phyloP scores from a whole-genome alignment of 1,140 invertebrate species.

The Platorchestia sp. region DNA sequence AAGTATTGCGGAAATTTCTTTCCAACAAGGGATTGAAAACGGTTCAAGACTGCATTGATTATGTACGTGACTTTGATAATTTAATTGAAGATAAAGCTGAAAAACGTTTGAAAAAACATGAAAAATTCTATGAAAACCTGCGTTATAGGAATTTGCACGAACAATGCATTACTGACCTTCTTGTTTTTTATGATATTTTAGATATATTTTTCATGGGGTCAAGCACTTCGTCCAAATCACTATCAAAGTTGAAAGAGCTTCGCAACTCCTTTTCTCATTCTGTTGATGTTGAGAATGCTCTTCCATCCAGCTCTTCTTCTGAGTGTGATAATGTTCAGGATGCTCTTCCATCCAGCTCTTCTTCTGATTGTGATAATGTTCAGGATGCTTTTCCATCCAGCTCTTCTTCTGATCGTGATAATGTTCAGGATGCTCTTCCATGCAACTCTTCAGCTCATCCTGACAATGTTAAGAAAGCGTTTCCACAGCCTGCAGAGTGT shows the following conservation, averaged over 20 bases:
- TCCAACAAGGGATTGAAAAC: background rate
- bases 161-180: background rate
- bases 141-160: background rate
- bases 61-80: background rate
- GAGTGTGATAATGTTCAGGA: background rate
- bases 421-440: background rate
- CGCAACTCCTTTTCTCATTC: background rate
- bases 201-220: background rate
- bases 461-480: background rate
- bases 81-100: background rate
- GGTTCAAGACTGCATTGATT: background rate
- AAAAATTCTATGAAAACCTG: background rate
- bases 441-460: background rate
- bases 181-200: background rate
- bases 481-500: background rate
- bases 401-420: too few species aligned
- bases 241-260: background rate
- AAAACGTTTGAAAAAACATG: background rate
- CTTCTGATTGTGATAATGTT: background rate
- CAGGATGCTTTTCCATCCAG: background rate
- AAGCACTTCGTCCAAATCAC: background rate
- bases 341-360: background rate
- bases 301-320: background rate
- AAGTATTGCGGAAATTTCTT: background rate
- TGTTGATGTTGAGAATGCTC: background rate